Evolutionary conservation across 2,113 vertebrate genomes (phyloP).

Genomic region (Naja naja): DNA sequence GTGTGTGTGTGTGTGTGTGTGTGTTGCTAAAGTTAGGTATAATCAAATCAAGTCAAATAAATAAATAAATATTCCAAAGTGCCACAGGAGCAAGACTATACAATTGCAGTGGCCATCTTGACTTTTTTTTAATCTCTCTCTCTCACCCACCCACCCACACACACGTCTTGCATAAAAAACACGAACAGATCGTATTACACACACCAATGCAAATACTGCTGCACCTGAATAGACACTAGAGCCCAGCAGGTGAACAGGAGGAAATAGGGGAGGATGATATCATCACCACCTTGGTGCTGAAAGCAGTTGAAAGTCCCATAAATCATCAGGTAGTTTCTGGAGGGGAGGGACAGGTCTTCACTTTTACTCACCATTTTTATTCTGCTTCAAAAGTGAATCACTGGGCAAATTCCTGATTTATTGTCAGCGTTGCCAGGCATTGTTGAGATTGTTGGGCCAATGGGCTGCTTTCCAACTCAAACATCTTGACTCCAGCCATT

Average conservation of each 20-base stretch:
- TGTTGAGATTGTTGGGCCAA: neutral
- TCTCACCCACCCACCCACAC: neutral
- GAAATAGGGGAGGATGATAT: neutral
- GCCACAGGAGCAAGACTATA: neutral
- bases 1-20: no score
- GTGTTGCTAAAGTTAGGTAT: neutral
- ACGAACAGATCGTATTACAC: neutral
- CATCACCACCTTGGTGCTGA: slow-evolving; percentile 34
- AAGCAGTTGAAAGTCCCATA: slow-evolving; percentile 28
- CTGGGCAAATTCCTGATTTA: slow-evolving; percentile 61
- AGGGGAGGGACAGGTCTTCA: slow-evolving; percentile 10
- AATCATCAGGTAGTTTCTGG: slow-evolving; percentile 35
- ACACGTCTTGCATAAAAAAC: neutral
- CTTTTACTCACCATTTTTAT: slow-evolving; percentile 38
- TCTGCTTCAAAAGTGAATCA: slow-evolving; percentile 56
- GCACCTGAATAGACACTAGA: neutral
- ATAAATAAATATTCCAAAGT: neutral
- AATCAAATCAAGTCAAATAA: neutral
- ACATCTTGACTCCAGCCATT: neutral
- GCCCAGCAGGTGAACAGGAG: neutral
- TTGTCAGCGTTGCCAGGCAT: slow-evolving; percentile 26
- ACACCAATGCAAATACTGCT: neutral
- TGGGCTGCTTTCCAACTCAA: neutral
- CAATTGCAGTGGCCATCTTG: neutral
- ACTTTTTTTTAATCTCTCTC: neutral